Percentiles rank a stretch among this genome's conserved stretches.
These are phyloP conservation scores for Drosophila parabipectinata DNA, from an alignment of 1,140 invertebrate species.

Conservation along the genomic window DNA sequence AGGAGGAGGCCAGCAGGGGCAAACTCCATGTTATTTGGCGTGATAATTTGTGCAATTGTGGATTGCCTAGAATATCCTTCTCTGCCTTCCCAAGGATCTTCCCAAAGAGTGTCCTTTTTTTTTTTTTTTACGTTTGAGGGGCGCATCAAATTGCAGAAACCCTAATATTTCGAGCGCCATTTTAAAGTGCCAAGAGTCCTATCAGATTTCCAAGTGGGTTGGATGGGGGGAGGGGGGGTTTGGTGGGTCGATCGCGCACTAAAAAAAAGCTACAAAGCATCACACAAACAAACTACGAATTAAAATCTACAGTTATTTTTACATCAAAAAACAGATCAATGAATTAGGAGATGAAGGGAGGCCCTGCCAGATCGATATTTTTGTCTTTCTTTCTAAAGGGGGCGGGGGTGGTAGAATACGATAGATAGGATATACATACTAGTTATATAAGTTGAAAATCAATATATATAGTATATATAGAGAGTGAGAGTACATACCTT, in stretches of 20 bases:
- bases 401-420: neutral
- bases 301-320: conserved; percentile 33
- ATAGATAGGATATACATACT: neutral
- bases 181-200: conserved; percentile 26
- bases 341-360: conserved; percentile 9
- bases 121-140: conserved; percentile 19
- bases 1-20: conserved; percentile 25
- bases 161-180: conserved; percentile 49
- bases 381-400: conserved; percentile 1
- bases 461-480: neutral
- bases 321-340: conserved; percentile 34
- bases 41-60: conserved; percentile 83
- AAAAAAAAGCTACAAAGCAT: conserved; percentile 52
- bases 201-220: conserved; percentile 24
- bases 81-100: neutral
- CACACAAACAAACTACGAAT: conserved; percentile 54
- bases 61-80: conserved; percentile 36
- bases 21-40: conserved; percentile 76
- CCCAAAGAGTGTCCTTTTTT: neutral
- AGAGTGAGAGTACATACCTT: conserved; percentile 64
- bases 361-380: conserved; percentile 5
- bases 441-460: neutral
- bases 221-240: neutral
- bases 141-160: conserved; percentile 44
- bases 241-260: conserved; percentile 27